phyloP scores from a whole-genome alignment of 53 echinoderm and acorn worm species.

The Actinopyga echinites region DNA sequence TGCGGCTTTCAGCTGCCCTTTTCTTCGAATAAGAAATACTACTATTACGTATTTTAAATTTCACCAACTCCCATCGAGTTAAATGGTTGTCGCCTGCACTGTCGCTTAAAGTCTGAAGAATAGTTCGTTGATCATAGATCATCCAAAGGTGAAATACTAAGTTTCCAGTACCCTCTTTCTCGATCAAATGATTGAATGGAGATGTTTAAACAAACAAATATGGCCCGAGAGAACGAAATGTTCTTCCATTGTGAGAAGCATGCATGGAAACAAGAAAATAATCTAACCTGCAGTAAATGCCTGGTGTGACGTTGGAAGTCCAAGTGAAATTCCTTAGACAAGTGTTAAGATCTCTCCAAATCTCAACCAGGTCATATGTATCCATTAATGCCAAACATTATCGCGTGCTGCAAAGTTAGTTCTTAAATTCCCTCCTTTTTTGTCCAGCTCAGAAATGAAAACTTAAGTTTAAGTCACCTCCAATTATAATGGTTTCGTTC shows the following conservation, averaged over 20 bases:
- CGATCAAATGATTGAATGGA: neutral
- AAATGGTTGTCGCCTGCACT: too few relatives aligned
- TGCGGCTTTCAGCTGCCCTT: too few relatives aligned
- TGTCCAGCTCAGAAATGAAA: neutral
- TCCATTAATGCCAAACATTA: neutral
- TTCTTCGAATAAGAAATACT: too few relatives aligned
- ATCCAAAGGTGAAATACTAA: too few relatives aligned
- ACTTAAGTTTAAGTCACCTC: neutral
- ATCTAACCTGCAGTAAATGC: neutral
- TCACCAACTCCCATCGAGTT: too few relatives aligned
- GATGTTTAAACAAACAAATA: neutral
- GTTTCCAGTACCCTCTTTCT: too few relatives aligned
- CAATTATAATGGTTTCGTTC: neutral
- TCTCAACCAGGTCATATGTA: neutral
- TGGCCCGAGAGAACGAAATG: neutral
- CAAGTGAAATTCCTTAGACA: neutral
- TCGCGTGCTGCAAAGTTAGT: neutral
- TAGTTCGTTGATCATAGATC: too few relatives aligned
- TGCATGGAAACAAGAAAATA: neutral
- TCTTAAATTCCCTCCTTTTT: conserved; percentile 1
- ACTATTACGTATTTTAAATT: too few relatives aligned
- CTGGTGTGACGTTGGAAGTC: neutral
- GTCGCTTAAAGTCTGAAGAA: too few relatives aligned
- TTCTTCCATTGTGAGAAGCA: neutral
- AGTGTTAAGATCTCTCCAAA: neutral